Evolutionary conservation across 2,888 invertebrate genomes (phyloP).

Genomic region (Ditylenchus weischeri): DNA sequence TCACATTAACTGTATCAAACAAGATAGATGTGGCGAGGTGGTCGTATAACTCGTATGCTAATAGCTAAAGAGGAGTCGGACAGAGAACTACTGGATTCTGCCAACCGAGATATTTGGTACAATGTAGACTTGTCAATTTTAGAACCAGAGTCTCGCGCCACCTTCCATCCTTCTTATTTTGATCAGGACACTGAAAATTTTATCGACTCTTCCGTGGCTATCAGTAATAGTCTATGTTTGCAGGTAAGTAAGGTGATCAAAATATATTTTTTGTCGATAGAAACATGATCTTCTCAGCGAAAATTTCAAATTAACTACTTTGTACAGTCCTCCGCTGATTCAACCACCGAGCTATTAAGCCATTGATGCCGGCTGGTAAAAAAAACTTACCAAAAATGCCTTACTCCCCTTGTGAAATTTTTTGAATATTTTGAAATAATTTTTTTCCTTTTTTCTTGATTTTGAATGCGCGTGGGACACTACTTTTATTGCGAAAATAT

Average conservation of each 20-base stretch:
- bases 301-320: too few relatives aligned
- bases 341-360: too few relatives aligned
- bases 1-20: not conserved
- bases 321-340: too few relatives aligned
- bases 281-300: too few relatives aligned
- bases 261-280: too few relatives aligned
- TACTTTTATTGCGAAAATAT: too few relatives aligned
- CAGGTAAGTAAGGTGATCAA: constrained; percentile 19
- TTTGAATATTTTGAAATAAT: too few relatives aligned
- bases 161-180: constrained; percentile 11
- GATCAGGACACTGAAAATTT: constrained; percentile 24
- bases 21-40: constrained; percentile 17
- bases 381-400: too few relatives aligned
- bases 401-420: too few relatives aligned
- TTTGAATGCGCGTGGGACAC: too few relatives aligned
- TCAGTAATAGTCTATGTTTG: constrained; percentile 31
- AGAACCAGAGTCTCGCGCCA: constrained; percentile 5
- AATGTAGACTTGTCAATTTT: constrained; percentile 9
- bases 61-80: constrained; percentile 23
- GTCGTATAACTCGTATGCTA: constrained; percentile 10
- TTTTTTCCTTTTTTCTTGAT: too few relatives aligned
- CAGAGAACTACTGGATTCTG: constrained; percentile 7
- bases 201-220: constrained; percentile 14
- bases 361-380: too few relatives aligned
- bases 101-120: constrained; percentile 23